A percentile compares a stretch with the other conserved stretches of the same genome.
These are phyloP conservation scores for Capromys pilorides DNA, from an alignment of 2,797 vertebrate genomes.

Conservation along the genomic window DNA sequence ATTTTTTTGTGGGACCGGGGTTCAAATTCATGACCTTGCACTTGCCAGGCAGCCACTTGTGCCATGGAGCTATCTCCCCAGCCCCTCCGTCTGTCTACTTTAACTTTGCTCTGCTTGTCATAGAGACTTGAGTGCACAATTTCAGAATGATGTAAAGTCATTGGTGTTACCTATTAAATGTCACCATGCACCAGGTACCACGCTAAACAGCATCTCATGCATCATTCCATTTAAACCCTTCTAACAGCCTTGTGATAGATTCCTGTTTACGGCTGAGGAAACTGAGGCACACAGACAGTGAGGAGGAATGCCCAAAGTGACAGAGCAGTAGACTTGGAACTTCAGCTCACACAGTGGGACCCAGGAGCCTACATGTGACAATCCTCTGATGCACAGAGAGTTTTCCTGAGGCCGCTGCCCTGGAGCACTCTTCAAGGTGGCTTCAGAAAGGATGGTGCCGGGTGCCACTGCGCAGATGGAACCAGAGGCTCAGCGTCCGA, in stretches of 20 bases:
- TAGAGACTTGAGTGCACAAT: neutral
- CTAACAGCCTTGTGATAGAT: rapidly evolving
- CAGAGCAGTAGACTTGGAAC: neutral
- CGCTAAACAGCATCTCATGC: neutral
- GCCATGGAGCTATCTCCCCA: too few species aligned
- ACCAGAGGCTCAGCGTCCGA: neutral
- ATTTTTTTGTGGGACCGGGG: too few species aligned
- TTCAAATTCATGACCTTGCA: too few species aligned
- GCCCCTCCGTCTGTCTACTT: too few species aligned
- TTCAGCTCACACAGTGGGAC: neutral
- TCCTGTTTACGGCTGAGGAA: neutral
- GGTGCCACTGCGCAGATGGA: neutral
- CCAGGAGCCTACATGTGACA: neutral
- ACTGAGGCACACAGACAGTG: neutral
- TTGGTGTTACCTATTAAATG: neutral
- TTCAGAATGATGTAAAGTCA: neutral
- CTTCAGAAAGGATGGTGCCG: rapidly evolving
- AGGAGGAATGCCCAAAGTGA: neutral
- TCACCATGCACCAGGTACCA: rapidly evolving
- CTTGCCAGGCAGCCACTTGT: too few species aligned
- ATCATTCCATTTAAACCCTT: neutral
- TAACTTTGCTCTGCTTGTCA: neutral
- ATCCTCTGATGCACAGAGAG: neutral
- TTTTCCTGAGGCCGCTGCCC: too few species aligned
- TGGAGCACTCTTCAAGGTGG: neutral